Conservation (phyloP, 2,113 vertebrate genomes). For the Porphyrio hochstetteri region DNA sequence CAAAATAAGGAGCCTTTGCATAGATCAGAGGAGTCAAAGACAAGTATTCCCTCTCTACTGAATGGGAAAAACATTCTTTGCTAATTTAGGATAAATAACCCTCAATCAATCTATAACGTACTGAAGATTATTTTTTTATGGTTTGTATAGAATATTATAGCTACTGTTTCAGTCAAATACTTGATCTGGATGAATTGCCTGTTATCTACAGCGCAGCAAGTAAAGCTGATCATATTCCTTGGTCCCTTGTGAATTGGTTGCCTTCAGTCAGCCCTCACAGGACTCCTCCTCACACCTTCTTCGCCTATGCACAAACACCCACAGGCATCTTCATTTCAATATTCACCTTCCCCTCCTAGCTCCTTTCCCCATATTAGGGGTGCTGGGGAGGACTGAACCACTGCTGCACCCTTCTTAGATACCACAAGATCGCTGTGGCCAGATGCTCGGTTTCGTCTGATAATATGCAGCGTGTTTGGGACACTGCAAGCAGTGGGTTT, state of each 20-base stretch:
- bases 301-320: fast-evolving
- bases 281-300: not conserved
- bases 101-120: not conserved
- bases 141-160: fast-evolving
- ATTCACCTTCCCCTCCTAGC: not conserved
- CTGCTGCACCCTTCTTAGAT: not conserved
- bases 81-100: not conserved
- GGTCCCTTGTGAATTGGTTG: not conserved
- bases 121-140: not conserved
- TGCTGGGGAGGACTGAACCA: not conserved
- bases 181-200: not conserved
- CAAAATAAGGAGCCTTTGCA: not conserved
- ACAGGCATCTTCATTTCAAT: not conserved
- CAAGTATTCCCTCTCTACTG: not conserved
- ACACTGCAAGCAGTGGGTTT: not conserved
- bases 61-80: not conserved
- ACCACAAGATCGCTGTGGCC: not conserved
- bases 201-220: not conserved
- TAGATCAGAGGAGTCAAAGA: not conserved
- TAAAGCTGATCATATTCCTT: not conserved
- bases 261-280: not conserved
- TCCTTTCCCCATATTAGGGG: not conserved
- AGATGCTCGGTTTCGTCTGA: not conserved
- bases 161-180: not conserved
- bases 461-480: not conserved